Evolutionary conservation across 2,888 invertebrate species (phyloP).

Genomic region (Flexamia atlantica): DNA sequence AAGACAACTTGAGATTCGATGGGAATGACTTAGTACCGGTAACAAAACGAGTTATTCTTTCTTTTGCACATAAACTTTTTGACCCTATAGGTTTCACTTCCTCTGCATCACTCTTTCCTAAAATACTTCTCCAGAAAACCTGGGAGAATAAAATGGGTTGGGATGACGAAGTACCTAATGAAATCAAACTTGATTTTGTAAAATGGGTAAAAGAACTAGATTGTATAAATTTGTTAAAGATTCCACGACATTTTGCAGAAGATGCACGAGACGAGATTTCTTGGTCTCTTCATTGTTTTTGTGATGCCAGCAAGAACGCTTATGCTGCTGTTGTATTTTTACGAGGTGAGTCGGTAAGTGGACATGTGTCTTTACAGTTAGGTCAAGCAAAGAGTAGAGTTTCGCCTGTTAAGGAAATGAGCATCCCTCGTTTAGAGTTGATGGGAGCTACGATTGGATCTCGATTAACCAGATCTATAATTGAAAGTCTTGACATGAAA

Average conservation of each 20-base stretch:
- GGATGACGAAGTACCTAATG: constrained; percentile 61
- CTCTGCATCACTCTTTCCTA: constrained; percentile 65
- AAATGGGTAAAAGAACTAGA: constrained; percentile 66
- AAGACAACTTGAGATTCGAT: no score
- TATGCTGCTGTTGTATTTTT: constrained; percentile 70
- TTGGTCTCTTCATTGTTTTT: constrained; percentile 70
- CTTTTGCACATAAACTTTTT: constrained; percentile 66
- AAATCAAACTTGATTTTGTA: constrained; percentile 54
- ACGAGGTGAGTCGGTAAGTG: constrained; percentile 65
- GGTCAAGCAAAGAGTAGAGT: constrained; percentile 70
- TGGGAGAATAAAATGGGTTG: constrained; percentile 59
- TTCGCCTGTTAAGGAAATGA: constrained; percentile 69
- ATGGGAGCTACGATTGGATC: constrained; percentile 70
- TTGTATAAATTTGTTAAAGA: constrained; percentile 65
- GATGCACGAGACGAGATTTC: constrained; percentile 56
- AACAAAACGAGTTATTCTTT: no score
- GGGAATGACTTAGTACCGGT: no score
- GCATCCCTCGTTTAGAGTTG: constrained; percentile 72
- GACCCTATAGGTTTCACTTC: constrained; percentile 68
- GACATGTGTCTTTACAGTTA: constrained; percentile 66
- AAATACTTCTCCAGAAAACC: constrained; percentile 67
- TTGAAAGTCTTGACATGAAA: constrained; percentile 63
- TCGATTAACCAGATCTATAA: constrained; percentile 65
- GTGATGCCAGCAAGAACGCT: constrained; percentile 70
- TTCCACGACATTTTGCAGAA: constrained; percentile 67